Evolutionary conservation across 1,140 invertebrate genomes (phyloP).

Genomic region (Conopomorpha cramerella): DNA sequence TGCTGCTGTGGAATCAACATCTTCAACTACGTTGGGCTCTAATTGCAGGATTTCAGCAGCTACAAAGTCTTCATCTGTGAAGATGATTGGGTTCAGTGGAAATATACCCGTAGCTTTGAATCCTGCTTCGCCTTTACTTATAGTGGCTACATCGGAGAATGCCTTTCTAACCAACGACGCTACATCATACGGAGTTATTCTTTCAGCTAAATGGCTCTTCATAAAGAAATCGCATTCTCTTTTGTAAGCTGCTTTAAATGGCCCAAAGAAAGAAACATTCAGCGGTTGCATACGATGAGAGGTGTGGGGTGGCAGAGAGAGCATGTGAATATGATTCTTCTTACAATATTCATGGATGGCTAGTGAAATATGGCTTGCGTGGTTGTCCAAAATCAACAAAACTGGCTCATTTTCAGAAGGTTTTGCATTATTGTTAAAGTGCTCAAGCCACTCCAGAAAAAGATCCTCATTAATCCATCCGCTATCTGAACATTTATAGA

Average conservation of each 20-base stretch:
- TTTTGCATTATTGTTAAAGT: conserved; percentile 36
- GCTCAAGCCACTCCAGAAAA: conserved; percentile 33
- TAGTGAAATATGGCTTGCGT: conserved; percentile 32
- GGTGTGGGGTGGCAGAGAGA: conserved; percentile 52
- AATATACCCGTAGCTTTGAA: conserved; percentile 14
- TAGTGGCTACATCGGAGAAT: conserved; percentile 13
- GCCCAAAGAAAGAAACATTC: conserved; percentile 43
- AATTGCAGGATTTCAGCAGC: conserved; percentile 8
- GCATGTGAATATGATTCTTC: conserved; percentile 27
- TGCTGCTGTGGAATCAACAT: conserved; percentile 3
- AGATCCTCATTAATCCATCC: conserved; percentile 30
- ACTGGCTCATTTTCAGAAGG: conserved; percentile 19
- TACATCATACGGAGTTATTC: no score
- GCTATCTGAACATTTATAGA: conserved; percentile 20
- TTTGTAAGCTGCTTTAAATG: no score
- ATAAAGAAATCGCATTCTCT: no score
- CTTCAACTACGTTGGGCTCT: conserved; percentile 5
- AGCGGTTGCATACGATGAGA: conserved; percentile 54
- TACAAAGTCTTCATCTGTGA: no score
- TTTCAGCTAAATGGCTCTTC: no score
- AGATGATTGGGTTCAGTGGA: no score
- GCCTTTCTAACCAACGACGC: conserved; percentile 21
- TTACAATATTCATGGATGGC: conserved; percentile 24
- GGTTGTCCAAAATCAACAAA: conserved; percentile 34
- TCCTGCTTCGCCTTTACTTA: conserved; percentile 14